phyloP scores from a whole-genome alignment of 1,140 invertebrate genomes.

The Lepidostoma basale region DNA sequence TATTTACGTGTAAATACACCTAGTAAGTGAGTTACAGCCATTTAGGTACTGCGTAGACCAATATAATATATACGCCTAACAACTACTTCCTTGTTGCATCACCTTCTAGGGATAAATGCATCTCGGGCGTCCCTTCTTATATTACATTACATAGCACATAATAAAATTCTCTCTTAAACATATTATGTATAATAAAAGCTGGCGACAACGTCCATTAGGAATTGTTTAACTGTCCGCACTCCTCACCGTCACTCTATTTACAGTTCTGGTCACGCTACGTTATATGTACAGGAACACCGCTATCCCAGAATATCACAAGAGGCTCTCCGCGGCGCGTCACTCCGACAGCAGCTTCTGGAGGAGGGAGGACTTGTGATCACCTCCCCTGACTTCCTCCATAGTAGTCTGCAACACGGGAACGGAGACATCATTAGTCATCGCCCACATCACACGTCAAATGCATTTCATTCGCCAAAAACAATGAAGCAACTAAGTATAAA shows the following conservation, averaged over 20 bases:
- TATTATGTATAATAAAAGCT: slow-evolving; percentile 25
- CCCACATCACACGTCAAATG: too few species aligned
- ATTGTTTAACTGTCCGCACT: slow-evolving; percentile 13
- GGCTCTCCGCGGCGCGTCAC: slow-evolving; percentile 58
- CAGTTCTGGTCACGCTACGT: slow-evolving; percentile 41
- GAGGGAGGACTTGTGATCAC: slow-evolving; percentile 74
- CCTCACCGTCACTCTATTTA: slow-evolving; percentile 15
- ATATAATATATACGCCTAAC: slow-evolving; percentile 46
- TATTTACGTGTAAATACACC: slow-evolving; percentile 27
- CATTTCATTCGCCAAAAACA: too few species aligned
- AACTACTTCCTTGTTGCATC: slow-evolving; percentile 47
- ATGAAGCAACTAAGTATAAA: too few species aligned
- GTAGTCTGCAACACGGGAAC: slow-evolving; percentile 71
- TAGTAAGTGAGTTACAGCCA: slow-evolving; percentile 49
- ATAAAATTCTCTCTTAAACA: slow-evolving; percentile 28
- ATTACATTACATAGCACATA: slow-evolving; percentile 35
- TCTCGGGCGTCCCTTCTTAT: slow-evolving; percentile 26
- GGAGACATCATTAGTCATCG: too few species aligned
- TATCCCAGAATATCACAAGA: slow-evolving; percentile 48
- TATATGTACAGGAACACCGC: slow-evolving; percentile 41
- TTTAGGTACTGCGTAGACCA: slow-evolving; percentile 54
- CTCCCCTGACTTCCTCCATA: slow-evolving; percentile 73
- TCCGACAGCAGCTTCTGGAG: slow-evolving; percentile 80
- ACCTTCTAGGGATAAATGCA: slow-evolving; percentile 52
- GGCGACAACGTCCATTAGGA: slow-evolving; percentile 18